Base-by-base conservation (phyloP, 2,888 invertebrate genomes). In the Nephrotoma flavescens region DNA sequence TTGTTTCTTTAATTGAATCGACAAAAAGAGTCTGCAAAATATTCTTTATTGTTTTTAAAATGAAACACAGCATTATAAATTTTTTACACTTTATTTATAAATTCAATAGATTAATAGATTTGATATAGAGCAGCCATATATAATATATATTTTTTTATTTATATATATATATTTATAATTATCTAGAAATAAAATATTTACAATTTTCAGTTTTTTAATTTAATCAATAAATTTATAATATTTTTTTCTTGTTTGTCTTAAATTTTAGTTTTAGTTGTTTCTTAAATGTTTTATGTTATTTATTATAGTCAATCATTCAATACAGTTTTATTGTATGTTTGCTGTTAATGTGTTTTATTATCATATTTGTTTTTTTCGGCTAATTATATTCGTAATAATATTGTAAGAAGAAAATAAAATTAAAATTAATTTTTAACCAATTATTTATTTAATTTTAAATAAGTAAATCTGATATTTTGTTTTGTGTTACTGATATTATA, bases 81-180 rank as follows among this genome's bases (percentile, higher is more conserved):
- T 85, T 85, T 85, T 85, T 42, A 85, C 85, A 85, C 85, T 85
- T 85, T 85, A 85, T 85, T 85, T 85, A 85, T 85, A 85, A 85
- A 85, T 85, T 85, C 44, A 85, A 85, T 85, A 85, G 85, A 85
- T 42, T 85, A 44, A 85, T 85, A 71, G 71, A 71, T 71, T 71
- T 85, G 85, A 85, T 85, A 85, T 85, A 85, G 85, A 85, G 85
- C 85, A 85, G 85, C 85, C 85, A 85, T 85, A 85, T 85, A 84
- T 42, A 71, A 71, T 71, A 71, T 71, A 71, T 71, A 71, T 19
- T 71, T 71, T 31, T 71, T 71, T 71, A 31, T 71, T 71, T 42
- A 83, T 83, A 85, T 85, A n/a, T 85, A 45, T 85, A 45, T 85
- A 31, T 31, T 31, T 31, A 85, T 44, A 85, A 85, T 85, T 85